These are phyloP conservation scores for Harpalus rubripes DNA, from an alignment of 2,888 invertebrate species.

Conservation along the genomic window DNA sequence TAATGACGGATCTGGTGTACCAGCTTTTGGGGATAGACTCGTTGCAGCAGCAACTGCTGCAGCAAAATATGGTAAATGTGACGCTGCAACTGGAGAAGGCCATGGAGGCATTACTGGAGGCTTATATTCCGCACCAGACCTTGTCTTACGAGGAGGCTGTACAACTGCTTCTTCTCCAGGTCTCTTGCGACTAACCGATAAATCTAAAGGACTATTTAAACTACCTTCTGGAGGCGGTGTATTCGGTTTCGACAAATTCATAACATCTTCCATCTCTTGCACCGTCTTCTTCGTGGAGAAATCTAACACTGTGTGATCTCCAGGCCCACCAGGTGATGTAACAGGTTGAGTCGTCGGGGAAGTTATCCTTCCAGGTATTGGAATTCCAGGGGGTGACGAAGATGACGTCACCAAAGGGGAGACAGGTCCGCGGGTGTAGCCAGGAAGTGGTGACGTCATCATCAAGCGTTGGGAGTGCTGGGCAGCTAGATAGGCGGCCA, in stretches of 20 bases:
- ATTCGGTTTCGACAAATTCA: conserved; percentile 85
- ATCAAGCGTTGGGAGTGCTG: conserved; percentile 87
- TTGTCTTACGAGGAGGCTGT: conserved; percentile 84
- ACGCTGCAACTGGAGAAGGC: conserved; percentile 87
- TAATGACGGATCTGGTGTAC: conserved; percentile 76
- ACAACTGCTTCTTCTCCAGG: conserved; percentile 81
- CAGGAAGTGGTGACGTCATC: conserved; percentile 82
- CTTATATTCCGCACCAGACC: conserved; percentile 85
- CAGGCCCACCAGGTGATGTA: conserved; percentile 80
- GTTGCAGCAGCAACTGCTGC: conserved; percentile 86
- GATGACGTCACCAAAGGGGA: conserved; percentile 87
- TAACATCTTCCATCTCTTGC: conserved; percentile 83
- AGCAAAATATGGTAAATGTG: conserved; percentile 89
- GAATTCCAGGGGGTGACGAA: conserved; percentile 79
- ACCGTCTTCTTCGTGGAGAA: conserved; percentile 87
- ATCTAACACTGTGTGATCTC: conserved; percentile 84
- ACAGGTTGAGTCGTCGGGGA: conserved; percentile 78
- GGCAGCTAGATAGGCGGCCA: conserved; percentile 85
- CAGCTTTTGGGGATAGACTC: conserved; percentile 85
- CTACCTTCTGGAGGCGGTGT: conserved; percentile 80
- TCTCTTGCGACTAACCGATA: conserved; percentile 88
- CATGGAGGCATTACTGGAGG: conserved; percentile 84
- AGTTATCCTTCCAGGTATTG: conserved; percentile 76
- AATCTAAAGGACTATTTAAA: conserved; percentile 86
- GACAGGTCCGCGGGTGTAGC: conserved; percentile 78